These are phyloP conservation scores for Helogale parvula DNA, from an alignment of 2,113 vertebrate species.

Conservation along the genomic window DNA sequence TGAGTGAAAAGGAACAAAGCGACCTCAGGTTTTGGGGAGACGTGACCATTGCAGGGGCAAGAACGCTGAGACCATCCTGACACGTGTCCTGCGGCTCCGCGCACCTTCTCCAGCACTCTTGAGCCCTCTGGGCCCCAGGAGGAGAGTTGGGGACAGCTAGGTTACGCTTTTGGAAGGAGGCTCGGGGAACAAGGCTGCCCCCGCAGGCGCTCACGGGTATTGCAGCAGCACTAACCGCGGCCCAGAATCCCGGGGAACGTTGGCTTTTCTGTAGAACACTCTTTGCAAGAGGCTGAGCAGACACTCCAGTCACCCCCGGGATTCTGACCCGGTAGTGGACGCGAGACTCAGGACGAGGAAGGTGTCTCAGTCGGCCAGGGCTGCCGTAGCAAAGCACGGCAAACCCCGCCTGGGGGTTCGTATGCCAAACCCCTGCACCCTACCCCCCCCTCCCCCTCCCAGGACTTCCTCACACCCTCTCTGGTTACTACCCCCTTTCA, in stretches of 20 bases:
- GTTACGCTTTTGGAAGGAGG: neutral
- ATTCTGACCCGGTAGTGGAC: neutral
- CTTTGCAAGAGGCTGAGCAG: neutral
- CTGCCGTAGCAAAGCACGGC: neutral
- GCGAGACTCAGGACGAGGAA: fast-evolving
- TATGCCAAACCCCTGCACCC: neutral
- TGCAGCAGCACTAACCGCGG: neutral
- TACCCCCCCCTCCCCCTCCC: too few species aligned
- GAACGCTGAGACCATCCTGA: neutral
- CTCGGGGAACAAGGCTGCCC: neutral
- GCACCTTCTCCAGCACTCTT: neutral
- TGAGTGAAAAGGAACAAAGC: neutral
- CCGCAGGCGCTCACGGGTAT: neutral
- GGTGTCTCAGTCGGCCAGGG: neutral
- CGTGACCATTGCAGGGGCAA: too few species aligned
- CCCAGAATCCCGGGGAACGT: fast-evolving
- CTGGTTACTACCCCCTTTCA: neutral
- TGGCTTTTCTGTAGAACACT: neutral
- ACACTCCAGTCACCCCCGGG: too few species aligned
- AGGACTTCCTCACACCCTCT: neutral
- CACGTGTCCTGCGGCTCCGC: neutral
- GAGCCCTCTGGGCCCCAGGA: neutral
- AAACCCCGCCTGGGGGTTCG: neutral
- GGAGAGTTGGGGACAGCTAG: too few species aligned
- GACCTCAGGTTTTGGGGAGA: neutral